Evolutionary conservation across 1,140 invertebrate species (phyloP).

Genomic region (Papilio glaucus): DNA sequence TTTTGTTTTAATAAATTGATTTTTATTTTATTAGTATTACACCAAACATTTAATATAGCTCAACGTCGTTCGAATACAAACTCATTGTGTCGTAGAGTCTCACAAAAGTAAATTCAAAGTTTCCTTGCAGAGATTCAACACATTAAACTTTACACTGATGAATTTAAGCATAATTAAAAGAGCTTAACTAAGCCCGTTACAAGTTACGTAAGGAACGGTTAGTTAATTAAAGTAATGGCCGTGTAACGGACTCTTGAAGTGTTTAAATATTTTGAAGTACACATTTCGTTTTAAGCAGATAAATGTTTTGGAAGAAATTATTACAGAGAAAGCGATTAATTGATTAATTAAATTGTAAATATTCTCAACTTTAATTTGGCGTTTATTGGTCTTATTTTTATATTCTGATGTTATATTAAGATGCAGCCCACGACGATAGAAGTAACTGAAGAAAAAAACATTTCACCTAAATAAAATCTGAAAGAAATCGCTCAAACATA

Average conservation of each 20-base stretch:
- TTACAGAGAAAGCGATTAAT: not conserved
- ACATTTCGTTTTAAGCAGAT: not conserved
- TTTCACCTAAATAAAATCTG: too few species aligned
- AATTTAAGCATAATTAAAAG: conserved; percentile 2
- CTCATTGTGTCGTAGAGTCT: not conserved
- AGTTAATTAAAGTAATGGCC: conserved; percentile 61
- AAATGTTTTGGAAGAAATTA: not conserved
- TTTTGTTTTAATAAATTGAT: not conserved
- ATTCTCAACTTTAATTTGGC: too few species aligned
- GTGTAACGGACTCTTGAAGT: conserved; percentile 38
- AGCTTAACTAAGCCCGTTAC: conserved; percentile 34
- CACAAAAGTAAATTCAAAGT: not conserved
- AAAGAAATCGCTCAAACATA: too few species aligned
- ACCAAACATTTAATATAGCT: not conserved
- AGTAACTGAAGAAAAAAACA: too few species aligned
- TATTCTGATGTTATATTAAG: too few species aligned
- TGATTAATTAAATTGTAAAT: too few species aligned
- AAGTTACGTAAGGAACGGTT: conserved; percentile 53
- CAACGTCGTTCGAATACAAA: not conserved
- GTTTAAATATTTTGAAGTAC: conserved; percentile 6
- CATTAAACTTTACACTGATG: conserved; percentile 16
- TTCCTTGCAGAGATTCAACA: not conserved
- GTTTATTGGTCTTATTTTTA: too few species aligned
- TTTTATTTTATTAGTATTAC: not conserved
- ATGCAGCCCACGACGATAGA: too few species aligned